Evolutionary conservation across 2,888 invertebrate species (phyloP), one percentile per base, ranked within the genome.

Genomic region (Octonoba sinensis): DNA sequence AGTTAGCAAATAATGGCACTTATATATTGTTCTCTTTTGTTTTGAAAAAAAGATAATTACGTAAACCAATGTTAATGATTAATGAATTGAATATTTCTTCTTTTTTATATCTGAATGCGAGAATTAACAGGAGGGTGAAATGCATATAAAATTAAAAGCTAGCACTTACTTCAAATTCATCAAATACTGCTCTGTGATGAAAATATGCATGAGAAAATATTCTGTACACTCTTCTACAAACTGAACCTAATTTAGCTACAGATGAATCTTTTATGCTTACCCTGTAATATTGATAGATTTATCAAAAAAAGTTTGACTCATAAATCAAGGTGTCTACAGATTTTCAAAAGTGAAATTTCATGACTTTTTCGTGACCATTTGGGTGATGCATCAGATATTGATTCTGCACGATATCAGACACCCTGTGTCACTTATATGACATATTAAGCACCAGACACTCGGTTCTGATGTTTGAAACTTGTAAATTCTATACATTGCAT

Each of bases 161-260:
- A 57, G 16, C 46, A 83, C 88, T 88, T 86, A 91, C 91, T 89
- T 99, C 99, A 90, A 99, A 99, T 86, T 96, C 95, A 90, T 99
- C 98, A 91, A 99, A 99, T 89, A 99, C 94, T 86, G 93, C 92
- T 86, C 96, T 92, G 90, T 99, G 99, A 90, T 99, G 99, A 89
- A 96, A 99, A 90, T 97, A 99, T 47, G 99, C 99, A 90, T 99
- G 99, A 66, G 99, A 99, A 90, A 99, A 99, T 89, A 99, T 99
- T 90, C 99, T 93, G 89, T 99, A 99, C 1, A 99, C 99, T 87
- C 99, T 92, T 87, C 99, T 92, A 90, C 99, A 99, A 13, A 99
- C 99, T 59, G 99, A 99, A 69, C 99, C 99, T 87, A 99, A 91
- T 90, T 99, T 99, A 69, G 97, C 95, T 85, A 99, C 97, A 47